Percentiles rank a stretch among this genome's conserved stretches.
Evolutionary conservation across 2,797 vertebrate species (phyloP).

Genomic region (Pempheris klunzingeri): DNA sequence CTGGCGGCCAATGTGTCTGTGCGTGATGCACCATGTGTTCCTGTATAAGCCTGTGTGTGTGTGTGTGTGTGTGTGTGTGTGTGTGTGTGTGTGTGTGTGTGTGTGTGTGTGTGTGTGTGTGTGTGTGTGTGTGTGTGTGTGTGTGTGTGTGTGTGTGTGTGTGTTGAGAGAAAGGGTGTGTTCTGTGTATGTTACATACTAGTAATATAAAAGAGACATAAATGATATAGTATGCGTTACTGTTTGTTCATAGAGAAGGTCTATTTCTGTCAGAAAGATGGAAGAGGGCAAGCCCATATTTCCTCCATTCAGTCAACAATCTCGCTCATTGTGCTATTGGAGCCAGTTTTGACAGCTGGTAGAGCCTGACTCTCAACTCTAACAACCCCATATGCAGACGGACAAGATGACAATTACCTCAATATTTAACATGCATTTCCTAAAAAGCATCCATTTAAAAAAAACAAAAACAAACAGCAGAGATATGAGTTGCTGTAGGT

Average conservation of each 20-base stretch:
- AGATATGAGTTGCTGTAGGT: not conserved
- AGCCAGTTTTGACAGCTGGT: conserved; percentile 38
- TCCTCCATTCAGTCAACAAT: conserved; percentile 53
- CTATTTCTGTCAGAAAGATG: conserved; percentile 41
- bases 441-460: not conserved
- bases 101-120: conserved; percentile 1
- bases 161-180: not conserved
- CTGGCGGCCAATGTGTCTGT: conserved; percentile 64
- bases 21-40: conserved; percentile 61
- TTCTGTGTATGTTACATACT: conserved; percentile 21
- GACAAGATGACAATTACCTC: conserved; percentile 12
- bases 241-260: conserved; percentile 19
- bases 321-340: conserved; percentile 48
- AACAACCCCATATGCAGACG: conserved; percentile 23
- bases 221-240: conserved; percentile 32
- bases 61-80: conserved; percentile 13
- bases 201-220: conserved; percentile 37
- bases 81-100: conserved; percentile 13
- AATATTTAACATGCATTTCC: not conserved
- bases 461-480: not conserved
- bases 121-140: conserved; percentile 14
- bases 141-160: conserved; percentile 11
- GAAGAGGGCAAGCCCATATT: conserved; percentile 32
- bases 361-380: conserved; percentile 23
- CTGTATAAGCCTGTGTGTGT: conserved; percentile 17